These are phyloP conservation scores for Pyrocoelia pectoralis DNA, from an alignment of 2,888 invertebrate species.

Conservation along the genomic window DNA sequence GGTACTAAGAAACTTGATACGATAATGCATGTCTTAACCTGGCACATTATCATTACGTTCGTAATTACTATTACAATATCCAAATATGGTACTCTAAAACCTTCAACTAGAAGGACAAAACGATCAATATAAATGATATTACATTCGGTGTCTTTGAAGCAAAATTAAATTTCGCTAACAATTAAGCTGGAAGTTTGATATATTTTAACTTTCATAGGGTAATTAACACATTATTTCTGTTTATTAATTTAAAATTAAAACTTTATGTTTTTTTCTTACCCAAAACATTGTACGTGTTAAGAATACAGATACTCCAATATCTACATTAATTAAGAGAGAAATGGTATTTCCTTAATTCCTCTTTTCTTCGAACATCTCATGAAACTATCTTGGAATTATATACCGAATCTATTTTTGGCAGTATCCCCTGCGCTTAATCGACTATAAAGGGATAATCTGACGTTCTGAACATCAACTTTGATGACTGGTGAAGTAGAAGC, in stretches of 20 bases:
- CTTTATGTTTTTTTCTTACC: not conserved
- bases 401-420: slow-evolving; percentile 1
- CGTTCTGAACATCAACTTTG: not conserved
- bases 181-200: slow-evolving; percentile 13
- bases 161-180: slow-evolving; percentile 11
- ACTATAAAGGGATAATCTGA: slow-evolving; percentile 2
- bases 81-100: not conserved
- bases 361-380: not conserved
- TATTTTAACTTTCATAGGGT: slow-evolving; percentile 4
- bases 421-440: not conserved
- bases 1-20: slow-evolving; percentile 1
- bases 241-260: slow-evolving; percentile 2
- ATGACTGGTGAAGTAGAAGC: slow-evolving; percentile 1
- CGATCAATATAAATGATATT: slow-evolving; percentile 16
- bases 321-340: not conserved
- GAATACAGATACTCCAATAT: not conserved
- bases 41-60: not conserved
- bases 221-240: slow-evolving; percentile 12
- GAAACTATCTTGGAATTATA: not conserved
- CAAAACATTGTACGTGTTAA: not conserved
- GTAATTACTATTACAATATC: slow-evolving; percentile 9
- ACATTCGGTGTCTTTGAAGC: slow-evolving; percentile 5
- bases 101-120: slow-evolving; percentile 4
- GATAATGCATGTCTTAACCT: slow-evolving; percentile 6
- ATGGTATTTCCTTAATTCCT: not conserved